Evolutionary conservation across 2,888 invertebrate species (phyloP), one percentile per base, ranked within the genome.

Genomic region (Eucriotettix oculatus): DNA sequence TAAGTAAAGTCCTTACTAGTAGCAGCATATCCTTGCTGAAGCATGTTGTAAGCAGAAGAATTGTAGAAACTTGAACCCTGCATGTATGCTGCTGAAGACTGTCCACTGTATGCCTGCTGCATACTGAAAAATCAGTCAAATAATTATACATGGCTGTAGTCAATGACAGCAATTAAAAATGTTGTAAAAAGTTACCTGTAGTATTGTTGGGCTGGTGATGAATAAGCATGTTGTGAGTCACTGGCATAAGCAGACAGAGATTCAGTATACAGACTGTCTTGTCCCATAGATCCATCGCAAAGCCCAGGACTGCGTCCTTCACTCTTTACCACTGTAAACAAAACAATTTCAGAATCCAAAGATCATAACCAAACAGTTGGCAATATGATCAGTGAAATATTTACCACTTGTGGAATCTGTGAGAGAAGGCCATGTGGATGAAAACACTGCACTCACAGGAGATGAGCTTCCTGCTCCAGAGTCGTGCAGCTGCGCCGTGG

Each of bases 241-340:
- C 80, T 76, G 77, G 75, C 70, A 68, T 76, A 73, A 40, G 63
- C 64, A 29, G 63, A 54, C 61, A 65, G 63, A 12, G 66, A 63
- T 14, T 63, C 62, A 3, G 66, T 63, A 56, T 66, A 16, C n/a
- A n/a, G 12, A 16, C 41, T 54, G 55, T 29, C 56, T 48, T 63
- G 62, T 55, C 60, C 57, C 16, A 61, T 44, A 14, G 61, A 56
- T 12, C 56, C 42, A 42, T 80, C 82, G 67, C 79, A 78, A 68
- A 83, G 76, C 66, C 81, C 81, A 54, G 85, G 85, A 74, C 84
- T 85, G 67, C 85, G 82, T 67, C 84, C 82, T 74, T 86, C 86
- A 68, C 83, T 83, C 76, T 86, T 86, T 64, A 86, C 85, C 40
- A 60, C 63, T 63, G 59, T 55, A 55, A 56, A 48, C 2, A 48